phyloP scores from a whole-genome alignment of 2,113 vertebrate genomes.

The Scomber colias region DNA sequence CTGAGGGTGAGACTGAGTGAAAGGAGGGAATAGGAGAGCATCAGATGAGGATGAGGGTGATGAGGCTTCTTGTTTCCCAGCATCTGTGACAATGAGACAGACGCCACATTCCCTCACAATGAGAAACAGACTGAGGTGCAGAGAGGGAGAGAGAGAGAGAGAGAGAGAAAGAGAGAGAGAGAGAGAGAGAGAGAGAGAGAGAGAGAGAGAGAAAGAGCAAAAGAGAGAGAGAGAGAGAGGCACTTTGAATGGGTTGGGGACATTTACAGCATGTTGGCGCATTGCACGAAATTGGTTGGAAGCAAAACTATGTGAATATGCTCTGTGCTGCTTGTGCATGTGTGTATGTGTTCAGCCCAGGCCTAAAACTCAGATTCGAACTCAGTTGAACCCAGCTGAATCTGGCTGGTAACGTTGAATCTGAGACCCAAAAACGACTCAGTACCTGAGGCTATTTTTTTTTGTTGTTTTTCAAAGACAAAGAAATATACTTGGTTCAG shows the following conservation, averaged over 20 bases:
- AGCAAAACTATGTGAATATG: conserved; percentile 34
- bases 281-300: conserved; percentile 38
- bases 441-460: not conserved
- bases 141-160: conserved; percentile 66
- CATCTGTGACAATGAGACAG: conserved; percentile 80
- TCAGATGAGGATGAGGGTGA: conserved; percentile 65
- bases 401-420: not conserved
- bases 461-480: not conserved
- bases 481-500: not conserved
- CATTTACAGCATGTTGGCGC: conserved; percentile 58
- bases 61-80: conserved; percentile 66
- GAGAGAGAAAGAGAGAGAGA: conserved; percentile 35
- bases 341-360: conserved; percentile 7
- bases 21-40: conserved; percentile 39
- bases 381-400: conserved; percentile 30
- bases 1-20: conserved; percentile 18
- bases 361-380: conserved; percentile 20
- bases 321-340: conserved; percentile 20
- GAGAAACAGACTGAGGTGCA: conserved; percentile 73
- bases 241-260: conserved; percentile 55
- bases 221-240: conserved; percentile 17
- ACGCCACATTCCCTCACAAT: conserved; percentile 81
- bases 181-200: conserved; percentile 30
- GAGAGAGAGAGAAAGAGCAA: not conserved
- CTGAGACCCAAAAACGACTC: not conserved